Percentiles rank a stretch among this genome's conserved stretches.
phyloP scores from a whole-genome alignment of 2,888 invertebrate species.

The Danaus chrysippus region DNA sequence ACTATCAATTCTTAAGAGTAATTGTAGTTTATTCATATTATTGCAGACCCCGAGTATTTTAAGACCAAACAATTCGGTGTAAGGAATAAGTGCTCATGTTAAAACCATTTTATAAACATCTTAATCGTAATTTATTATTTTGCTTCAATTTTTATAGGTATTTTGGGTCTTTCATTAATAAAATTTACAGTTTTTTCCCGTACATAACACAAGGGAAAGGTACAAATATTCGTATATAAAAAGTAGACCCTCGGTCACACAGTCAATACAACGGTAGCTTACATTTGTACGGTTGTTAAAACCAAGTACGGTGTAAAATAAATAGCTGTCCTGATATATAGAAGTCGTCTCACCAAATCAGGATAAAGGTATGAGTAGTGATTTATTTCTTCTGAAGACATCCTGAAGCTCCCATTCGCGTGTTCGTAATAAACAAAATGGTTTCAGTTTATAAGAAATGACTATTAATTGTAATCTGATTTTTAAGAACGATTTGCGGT shows the following conservation, averaged over 20 bases:
- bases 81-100: background rate
- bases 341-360: constrained; percentile 62
- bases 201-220: too few relatives aligned
- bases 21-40: background rate
- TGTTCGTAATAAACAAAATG: constrained; percentile 43
- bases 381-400: constrained; percentile 49
- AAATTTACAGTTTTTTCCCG: too few relatives aligned
- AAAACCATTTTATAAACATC: too few relatives aligned
- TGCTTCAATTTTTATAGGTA: too few relatives aligned
- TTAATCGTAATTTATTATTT: too few relatives aligned
- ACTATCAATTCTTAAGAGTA: background rate
- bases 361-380: constrained; percentile 50
- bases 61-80: background rate
- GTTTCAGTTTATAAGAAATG: constrained; percentile 29
- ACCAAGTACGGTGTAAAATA: constrained; percentile 58
- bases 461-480: constrained; percentile 22
- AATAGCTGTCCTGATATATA: constrained; percentile 56
- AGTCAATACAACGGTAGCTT: constrained; percentile 49
- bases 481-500: too few relatives aligned
- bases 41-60: background rate
- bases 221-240: constrained; percentile 10
- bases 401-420: constrained; percentile 36
- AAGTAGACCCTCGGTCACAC: constrained; percentile 14
- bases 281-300: constrained; percentile 48
- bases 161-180: too few relatives aligned